Evolutionary conservation across 2,888 invertebrate species (phyloP).

Genomic region (Didymodactylos carnosus): DNA sequence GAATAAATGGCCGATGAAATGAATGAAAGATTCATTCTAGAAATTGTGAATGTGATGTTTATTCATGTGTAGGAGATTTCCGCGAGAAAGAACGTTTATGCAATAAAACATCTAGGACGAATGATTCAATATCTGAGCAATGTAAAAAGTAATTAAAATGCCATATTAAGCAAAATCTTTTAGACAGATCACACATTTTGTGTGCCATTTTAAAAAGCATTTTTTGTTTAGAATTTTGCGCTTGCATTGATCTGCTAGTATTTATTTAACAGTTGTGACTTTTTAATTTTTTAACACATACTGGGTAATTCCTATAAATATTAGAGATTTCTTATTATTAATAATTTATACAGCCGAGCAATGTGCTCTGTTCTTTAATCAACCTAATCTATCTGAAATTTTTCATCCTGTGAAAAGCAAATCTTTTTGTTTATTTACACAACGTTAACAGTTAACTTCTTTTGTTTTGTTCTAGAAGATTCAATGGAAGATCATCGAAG

Average conservation of each 20-base stretch:
- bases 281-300: no score
- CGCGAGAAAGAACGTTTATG: slow-evolving; percentile 80
- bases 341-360: slow-evolving; percentile 36
- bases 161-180: slow-evolving; percentile 60
- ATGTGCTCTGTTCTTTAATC: slow-evolving; percentile 14
- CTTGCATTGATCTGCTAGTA: no score
- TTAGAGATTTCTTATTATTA: no score
- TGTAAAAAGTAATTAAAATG: neutral
- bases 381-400: neutral
- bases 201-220: no score
- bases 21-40: slow-evolving; percentile 41
- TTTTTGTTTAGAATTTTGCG: no score
- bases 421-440: neutral
- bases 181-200: slow-evolving; percentile 60
- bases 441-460: neutral
- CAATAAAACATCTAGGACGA: slow-evolving; percentile 27
- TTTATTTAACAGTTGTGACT: no score
- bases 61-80: slow-evolving; percentile 55
- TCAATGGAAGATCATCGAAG: slow-evolving; percentile 1
- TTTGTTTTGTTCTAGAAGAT: slow-evolving; percentile 23
- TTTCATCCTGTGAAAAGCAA: neutral
- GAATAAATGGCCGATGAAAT: slow-evolving; percentile 24
- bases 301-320: no score
- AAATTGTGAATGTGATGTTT: slow-evolving; percentile 70
- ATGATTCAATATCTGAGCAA: neutral